phyloP scores from a whole-genome alignment of 2,888 invertebrate genomes.

The Brenthis daphne region DNA sequence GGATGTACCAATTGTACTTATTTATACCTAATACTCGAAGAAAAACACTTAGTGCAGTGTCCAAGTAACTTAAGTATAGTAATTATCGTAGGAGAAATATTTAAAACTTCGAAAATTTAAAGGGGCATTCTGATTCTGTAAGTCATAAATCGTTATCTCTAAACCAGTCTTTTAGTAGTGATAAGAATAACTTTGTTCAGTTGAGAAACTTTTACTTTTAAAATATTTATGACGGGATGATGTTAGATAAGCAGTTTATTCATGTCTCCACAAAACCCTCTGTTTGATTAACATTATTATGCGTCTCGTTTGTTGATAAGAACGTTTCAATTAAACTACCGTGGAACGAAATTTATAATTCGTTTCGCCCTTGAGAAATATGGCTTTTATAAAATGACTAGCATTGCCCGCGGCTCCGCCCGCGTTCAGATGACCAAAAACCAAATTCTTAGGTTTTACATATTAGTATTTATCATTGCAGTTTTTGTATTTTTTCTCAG shows the following conservation, averaged over 20 bases:
- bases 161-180: neutral
- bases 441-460: no score
- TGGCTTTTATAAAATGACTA: neutral
- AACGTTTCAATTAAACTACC: neutral
- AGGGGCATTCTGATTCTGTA: neutral
- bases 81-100: neutral
- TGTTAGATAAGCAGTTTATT: slow-evolving; percentile 17
- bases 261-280: slow-evolving; percentile 4
- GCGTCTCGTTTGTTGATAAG: slow-evolving; percentile 16
- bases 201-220: neutral
- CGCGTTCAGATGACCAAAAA: no score
- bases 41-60: no score
- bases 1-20: neutral
- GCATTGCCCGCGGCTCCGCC: no score
- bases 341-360: neutral
- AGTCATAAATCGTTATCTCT: neutral
- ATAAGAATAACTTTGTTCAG: neutral
- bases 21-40: no score
- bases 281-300: slow-evolving; percentile 13
- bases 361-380: neutral
- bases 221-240: neutral
- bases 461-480: no score
- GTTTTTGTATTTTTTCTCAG: no score
- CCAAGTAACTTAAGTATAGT: no score
- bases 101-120: neutral